A percentile compares a stretch with the other conserved stretches of the same genome.
Evolutionary conservation across 2,797 vertebrate genomes (phyloP).

Genomic region (Helicolenus hilgendorfi): DNA sequence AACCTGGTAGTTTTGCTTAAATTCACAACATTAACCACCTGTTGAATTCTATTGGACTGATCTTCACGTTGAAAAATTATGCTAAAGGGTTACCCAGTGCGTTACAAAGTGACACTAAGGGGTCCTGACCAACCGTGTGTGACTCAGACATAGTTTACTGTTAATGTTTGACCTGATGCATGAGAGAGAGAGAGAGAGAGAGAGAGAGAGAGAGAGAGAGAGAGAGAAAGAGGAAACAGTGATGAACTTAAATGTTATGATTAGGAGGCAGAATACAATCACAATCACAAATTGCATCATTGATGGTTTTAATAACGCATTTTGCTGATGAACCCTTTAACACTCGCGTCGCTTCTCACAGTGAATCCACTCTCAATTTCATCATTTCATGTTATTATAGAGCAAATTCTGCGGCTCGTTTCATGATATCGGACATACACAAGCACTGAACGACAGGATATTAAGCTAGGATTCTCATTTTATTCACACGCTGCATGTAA

Average conservation of each 20-base stretch:
- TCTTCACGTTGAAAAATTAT: too few species aligned
- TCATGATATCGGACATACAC: not conserved
- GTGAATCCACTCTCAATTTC: not conserved
- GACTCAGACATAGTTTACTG: too few species aligned
- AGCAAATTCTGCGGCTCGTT: not conserved
- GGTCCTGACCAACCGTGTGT: too few species aligned
- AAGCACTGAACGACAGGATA: not conserved
- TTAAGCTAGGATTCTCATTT: not conserved
- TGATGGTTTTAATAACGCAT: not conserved
- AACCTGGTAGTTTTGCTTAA: too few species aligned
- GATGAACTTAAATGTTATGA: not conserved
- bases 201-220: not conserved
- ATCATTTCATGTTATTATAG: not conserved
- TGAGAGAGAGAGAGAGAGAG: not conserved
- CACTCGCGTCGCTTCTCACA: not conserved
- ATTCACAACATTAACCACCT: too few species aligned
- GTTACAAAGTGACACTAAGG: too few species aligned
- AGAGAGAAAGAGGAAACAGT: not conserved
- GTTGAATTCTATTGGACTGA: too few species aligned
- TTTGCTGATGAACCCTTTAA: not conserved
- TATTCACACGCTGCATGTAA: not conserved
- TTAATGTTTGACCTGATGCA: too few species aligned
- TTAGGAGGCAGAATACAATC: not conserved
- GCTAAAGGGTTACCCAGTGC: too few species aligned
- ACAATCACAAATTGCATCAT: not conserved